Evolutionary conservation across 1,140 invertebrate species (phyloP), one percentile per base, ranked within the genome.

Genomic region (Achatina immaculata): DNA sequence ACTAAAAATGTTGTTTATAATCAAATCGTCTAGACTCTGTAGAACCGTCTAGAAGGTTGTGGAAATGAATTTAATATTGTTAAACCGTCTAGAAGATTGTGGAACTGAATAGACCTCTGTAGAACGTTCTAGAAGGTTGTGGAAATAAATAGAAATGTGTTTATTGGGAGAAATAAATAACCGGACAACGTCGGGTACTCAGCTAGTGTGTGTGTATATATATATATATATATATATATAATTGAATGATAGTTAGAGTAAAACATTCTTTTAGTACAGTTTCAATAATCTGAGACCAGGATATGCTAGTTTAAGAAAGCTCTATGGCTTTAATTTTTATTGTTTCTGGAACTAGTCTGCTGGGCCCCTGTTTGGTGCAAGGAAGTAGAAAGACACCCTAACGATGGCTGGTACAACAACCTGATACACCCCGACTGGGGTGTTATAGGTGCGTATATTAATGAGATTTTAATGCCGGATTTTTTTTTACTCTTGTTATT

Each of bases 321-420:
- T 34, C 28, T 34, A 2, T 24, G 36, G n/a, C 7, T 42, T 14
- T 78, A 9, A 31, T 6, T n/a, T 68, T 6, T 3, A 16, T 6
- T 36, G 9, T 66, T 31, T 80, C 19, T 79, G 6, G n/a, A 11
- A n/a, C 34, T 24, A 72, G 69, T n/a, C n/a, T n/a, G 21, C 76
- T 7, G 21, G 31, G 73, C 6, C n/a, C 0, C n/a, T n/a, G 48
- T n/a, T n/a, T n/a, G n/a, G n/a, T n/a, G n/a, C n/a, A n/a, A 69
- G 19, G 82, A 84, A 28, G 72, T 94, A 81, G 96, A 98, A 90
- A 97, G 97, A 88, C 97, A 99, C 91, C 94, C 98, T 34, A 98
- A 98, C 90, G 98, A 99, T 93, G 98, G 98, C 81, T 99, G 97
- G 97, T 99, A 97, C 91, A 99, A 99, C 91, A 99, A 99, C 92